phyloP scores from a whole-genome alignment of 2,888 invertebrate species.

The Leucophora obtusa region DNA sequence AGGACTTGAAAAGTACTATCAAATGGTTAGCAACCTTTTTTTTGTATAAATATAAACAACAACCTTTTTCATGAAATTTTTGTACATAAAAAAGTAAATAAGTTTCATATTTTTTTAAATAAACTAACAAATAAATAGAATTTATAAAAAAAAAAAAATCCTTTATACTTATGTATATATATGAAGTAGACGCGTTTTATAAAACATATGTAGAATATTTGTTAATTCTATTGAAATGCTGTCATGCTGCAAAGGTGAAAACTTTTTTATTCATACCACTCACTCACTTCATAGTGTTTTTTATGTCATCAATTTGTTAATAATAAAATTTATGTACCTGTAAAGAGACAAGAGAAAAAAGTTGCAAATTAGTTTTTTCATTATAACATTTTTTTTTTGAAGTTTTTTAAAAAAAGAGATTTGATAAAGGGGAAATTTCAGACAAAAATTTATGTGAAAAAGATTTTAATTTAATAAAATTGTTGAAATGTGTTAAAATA shows the following conservation, averaged over 20 bases:
- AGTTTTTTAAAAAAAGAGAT: neutral
- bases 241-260: constrained; percentile 67
- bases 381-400: constrained; percentile 4
- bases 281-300: neutral
- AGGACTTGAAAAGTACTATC: constrained; percentile 33
- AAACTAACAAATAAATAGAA: neutral
- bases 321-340: constrained; percentile 66
- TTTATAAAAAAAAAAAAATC: constrained; percentile 9
- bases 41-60: constrained; percentile 3
- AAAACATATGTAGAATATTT: constrained; percentile 66
- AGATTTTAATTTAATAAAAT: constrained; percentile 24
- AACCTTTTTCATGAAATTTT: neutral
- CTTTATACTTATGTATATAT: constrained; percentile 40
- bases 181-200: constrained; percentile 17
- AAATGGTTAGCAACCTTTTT: constrained; percentile 35
- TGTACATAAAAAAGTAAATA: neutral
- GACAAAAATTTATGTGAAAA: constrained; percentile 3
- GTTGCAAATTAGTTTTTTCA: constrained; percentile 60
- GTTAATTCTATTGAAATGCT: constrained; percentile 75
- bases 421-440: neutral
- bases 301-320: constrained; percentile 45
- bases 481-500: neutral
- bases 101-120: constrained; percentile 4
- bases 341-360: constrained; percentile 60
- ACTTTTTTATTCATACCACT: constrained; percentile 21